Conservation (phyloP, 2,113 vertebrate genomes). For the Brienomyrus longianalis region DNA sequence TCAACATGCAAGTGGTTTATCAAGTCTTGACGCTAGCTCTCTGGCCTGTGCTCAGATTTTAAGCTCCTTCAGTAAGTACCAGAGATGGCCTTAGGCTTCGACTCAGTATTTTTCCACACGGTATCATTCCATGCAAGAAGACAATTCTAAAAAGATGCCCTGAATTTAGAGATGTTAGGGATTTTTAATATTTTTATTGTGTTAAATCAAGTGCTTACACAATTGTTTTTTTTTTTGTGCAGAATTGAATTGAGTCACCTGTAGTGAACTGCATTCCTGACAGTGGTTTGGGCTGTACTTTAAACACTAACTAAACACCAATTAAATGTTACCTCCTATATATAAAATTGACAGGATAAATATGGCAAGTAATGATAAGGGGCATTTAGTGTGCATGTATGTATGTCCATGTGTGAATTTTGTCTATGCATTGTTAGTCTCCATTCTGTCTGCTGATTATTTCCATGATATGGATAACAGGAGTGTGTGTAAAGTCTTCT, state of each 20-base stretch:
- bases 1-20: constrained; percentile 1
- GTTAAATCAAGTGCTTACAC: background rate
- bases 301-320: background rate
- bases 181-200: background rate
- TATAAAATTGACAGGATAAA: background rate
- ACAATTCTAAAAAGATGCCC: background rate
- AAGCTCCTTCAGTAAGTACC: background rate
- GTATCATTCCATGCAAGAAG: background rate
- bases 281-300: background rate
- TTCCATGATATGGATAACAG: background rate
- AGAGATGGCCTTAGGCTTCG: background rate
- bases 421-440: background rate
- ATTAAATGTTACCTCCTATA: background rate
- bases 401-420: background rate
- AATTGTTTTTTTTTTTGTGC: background rate
- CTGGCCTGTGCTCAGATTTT: background rate
- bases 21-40: background rate
- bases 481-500: background rate
- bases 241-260: background rate
- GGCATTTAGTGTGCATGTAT: background rate
- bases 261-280: background rate
- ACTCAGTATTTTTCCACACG: background rate
- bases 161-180: background rate
- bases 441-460: background rate
- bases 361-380: background rate